Evolutionary conservation across 2,113 vertebrate genomes (phyloP), one percentile per base, ranked within the genome.

Genomic region (Pseudolaguvia tuberculata): DNA sequence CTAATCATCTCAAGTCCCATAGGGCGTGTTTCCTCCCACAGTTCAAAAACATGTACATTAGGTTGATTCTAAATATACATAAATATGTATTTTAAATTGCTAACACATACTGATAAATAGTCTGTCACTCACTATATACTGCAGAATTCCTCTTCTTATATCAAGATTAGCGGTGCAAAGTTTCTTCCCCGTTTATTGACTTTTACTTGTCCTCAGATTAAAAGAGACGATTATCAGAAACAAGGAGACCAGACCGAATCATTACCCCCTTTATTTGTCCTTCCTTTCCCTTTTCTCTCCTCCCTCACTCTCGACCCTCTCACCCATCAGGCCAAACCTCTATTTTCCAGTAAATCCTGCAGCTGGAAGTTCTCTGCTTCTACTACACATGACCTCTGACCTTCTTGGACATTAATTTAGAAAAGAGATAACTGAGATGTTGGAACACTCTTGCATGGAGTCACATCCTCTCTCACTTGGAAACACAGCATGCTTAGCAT

Each of bases 321-420:
- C 2, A 39, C 35, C 23, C 68, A 71, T 73, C 61, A 52, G 35
- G 45, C 48, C 62, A 55, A 25, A 50, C 75, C 25, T 35, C 48
- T 68, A 23, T 13, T 18, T 79, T 82, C 72, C 81, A 67, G 81
- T 78, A 77, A 77, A 72, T 50, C 56, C 56, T 35, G 4, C 78
- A 80, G 61, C 75, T 80, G 78, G 67, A 65, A 78, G 25, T 10
- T 20, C 29, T 80, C 52, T 3, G 4, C 4, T 59, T 71, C 67
- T 53, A 27, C 23, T 70, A 29, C 20, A 13, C 53, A n/a, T 9
- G 5, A 70, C 21, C 48, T 76, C 47, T 76, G 67, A 62, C 75
- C 27, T 23, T 42, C 29, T 39, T 20, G 23, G 50, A 74, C 15
- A 55, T 29, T 31, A 27, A 4, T 62, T 62, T 62, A 20, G 31